Base-by-base conservation (phyloP, 2,113 vertebrate species). In the Turdus rufiventris region DNA sequence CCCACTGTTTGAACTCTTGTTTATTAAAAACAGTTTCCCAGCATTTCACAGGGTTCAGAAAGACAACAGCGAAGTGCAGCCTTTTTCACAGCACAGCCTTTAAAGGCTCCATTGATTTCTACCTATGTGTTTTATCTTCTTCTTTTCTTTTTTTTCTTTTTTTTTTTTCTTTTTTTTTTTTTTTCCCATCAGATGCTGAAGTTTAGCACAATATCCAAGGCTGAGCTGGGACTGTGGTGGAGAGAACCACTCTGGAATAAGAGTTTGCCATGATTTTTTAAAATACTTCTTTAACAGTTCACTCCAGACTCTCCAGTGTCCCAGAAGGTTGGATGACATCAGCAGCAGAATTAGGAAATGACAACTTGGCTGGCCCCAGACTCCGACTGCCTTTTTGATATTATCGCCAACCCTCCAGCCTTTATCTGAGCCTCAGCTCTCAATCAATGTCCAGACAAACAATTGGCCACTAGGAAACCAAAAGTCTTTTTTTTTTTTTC, bases 1-100 rank as follows among this genome's bases (percentile, higher is more conserved):
- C 94, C 94, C 96, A 87, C 97, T 96, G 97, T 98, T 98, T 98
- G 97, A 98, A 98, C 97, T 98, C 97, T 96, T 98, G 97, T 98
- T 98, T 98, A 98, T 98, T 97, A 97, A 98, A 98, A 98, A 98
- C 98, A 98, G 97, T 97, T 98, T 97, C 97, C 97, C 97, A 97
- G 96, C 96, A 89, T 96, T 97, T 97, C 97, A 93, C 94, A 89
- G 92, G 87, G 86, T 95, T 97, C 97, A 96, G 96, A 97, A 96
- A 97, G 98, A 98, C 97, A 98, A 96, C 97, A 97, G 97, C 36
- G 25, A 93, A 75, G 84, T 10, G 89, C 95, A 83, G 97, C 56
- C 94, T 91, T 96, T 96, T 95, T 51, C 94, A 83, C 82, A 23
- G 94, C 5, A 12, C 93, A 67, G 58, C 92, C 85, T 96, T 97